These are phyloP conservation scores for Eospalax fontanierii DNA, from an alignment of 2,797 vertebrate genomes.

Conservation along the genomic window DNA sequence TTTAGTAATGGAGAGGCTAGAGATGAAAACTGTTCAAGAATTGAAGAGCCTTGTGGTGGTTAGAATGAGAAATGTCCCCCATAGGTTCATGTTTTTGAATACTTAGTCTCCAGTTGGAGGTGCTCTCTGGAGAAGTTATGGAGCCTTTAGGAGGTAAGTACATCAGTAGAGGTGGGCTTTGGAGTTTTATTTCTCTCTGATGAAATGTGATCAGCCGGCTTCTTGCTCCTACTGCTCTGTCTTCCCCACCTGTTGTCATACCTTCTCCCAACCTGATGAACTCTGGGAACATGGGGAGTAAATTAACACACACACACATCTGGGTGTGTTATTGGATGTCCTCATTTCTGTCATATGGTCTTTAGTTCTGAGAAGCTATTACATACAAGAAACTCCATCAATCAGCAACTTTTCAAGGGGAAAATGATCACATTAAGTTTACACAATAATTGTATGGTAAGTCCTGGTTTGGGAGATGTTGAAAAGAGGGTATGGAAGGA, in stretches of 20 bases:
- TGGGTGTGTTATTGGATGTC: background rate
- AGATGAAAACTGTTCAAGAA: background rate
- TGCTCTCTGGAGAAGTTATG: background rate
- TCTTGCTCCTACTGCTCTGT: background rate
- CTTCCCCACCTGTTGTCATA: no score
- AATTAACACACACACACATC: accelerated
- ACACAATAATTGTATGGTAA: background rate
- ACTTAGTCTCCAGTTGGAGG: no score
- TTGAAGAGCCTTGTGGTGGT: background rate
- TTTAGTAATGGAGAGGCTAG: background rate
- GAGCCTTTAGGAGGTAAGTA: background rate
- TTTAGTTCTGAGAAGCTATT: background rate
- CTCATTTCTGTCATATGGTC: background rate
- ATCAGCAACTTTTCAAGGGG: background rate
- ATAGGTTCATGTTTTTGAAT: background rate
- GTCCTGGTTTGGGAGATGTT: conserved; percentile 7
- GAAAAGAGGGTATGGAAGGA: background rate
- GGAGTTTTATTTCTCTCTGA: no score
- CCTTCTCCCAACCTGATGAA: no score
- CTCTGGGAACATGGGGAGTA: background rate
- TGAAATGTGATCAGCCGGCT: background rate
- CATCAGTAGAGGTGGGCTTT: background rate
- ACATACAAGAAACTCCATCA: background rate
- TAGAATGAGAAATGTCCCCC: background rate
- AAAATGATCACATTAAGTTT: background rate